Evolutionary conservation across 2,888 invertebrate genomes (phyloP), one percentile per base, ranked within the genome.

Genomic region (Ptychoptera albimana): DNA sequence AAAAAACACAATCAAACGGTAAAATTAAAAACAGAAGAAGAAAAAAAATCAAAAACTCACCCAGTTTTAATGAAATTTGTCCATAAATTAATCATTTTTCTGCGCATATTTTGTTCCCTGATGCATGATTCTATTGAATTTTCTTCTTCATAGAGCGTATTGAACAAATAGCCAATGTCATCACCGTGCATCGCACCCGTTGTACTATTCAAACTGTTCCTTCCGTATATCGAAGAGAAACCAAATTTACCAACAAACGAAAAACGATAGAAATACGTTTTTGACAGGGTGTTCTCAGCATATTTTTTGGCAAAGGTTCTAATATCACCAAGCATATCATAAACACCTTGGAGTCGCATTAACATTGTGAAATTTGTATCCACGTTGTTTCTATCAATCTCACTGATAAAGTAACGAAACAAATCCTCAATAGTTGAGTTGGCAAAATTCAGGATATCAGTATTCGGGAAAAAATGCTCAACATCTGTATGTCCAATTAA

Each of bases 401-500:
- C 23, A 7, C 23, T 23, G 23, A 23, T 23, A 23, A 23, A 23
- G 7, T 23, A 23, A 5, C 23, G 3, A 23, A 23, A 23, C 23
- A 23, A 23, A 5, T 23, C 23, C 23, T 23, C 23, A 23, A 23
- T 23, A 7, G 23, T 5, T 23, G 23, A 3, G 23, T 23, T 23
- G 23, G 3, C 4, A 23, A 23, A 23, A 23, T 23, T 23, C 23
- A 23, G 23, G 4, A 23, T 7, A 23, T 23, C 23, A 23, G 3
- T 3, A 7, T 23, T 23, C 7, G 7, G 7, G 23, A 23, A 23
- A 23, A 23, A 23, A 23, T 5, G 7, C 32, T 49, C 49, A 10
- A 47, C 14, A 9, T 43, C 42, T 30, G 49, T 47, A 31, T 29
- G 42, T 15, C 49, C 47, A 36, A 49, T 47, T 14, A 49, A 31